A percentile compares a stretch with the other conserved stretches of the same genome.
Conservation (phyloP, 2,113 vertebrate genomes). For the Tachysurus fulvidraco region DNA sequence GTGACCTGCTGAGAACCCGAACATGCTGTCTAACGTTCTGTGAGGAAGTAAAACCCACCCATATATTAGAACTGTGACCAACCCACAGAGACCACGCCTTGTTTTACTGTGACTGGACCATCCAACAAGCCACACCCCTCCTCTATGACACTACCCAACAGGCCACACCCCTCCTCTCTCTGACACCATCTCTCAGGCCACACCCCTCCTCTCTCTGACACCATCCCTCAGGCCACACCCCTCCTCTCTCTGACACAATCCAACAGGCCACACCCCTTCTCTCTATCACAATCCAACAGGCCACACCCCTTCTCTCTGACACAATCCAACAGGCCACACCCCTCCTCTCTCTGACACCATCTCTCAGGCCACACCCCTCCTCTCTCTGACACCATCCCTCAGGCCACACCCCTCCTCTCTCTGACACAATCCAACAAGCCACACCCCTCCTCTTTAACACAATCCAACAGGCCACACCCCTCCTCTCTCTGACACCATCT, state of each 20-base stretch:
- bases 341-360: neutral
- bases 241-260: neutral
- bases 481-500: neutral
- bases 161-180: neutral
- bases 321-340: neutral
- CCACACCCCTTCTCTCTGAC: neutral
- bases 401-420: neutral
- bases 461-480: neutral
- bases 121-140: neutral
- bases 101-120: neutral
- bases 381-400: no score
- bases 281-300: neutral
- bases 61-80: neutral
- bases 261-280: neutral
- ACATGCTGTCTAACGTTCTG: neutral
- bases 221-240: neutral
- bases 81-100: neutral
- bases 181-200: no score
- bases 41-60: neutral
- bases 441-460: neutral
- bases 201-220: neutral
- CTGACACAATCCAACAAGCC: neutral
- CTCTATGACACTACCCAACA: neutral
- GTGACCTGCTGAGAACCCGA: neutral
- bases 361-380: neutral